Evolutionary conservation across 1,140 invertebrate genomes (phyloP), one percentile per base, ranked within the genome.

Genomic region (Panagrolaimus sp.): DNA sequence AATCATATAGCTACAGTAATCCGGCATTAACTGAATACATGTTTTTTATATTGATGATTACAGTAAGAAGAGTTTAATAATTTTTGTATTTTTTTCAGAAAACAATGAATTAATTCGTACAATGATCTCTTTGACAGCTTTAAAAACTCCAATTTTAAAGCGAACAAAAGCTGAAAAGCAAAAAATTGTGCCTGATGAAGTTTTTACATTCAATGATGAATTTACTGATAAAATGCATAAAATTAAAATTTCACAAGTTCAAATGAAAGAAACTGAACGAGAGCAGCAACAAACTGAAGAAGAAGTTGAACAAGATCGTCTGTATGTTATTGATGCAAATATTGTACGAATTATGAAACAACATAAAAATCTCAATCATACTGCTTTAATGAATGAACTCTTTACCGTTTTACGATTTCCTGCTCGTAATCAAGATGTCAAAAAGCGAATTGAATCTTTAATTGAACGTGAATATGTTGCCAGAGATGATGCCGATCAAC

Each of bases 341-440:
- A 94, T 98, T 83, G 96, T 99, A 12, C 89, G 96, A 75, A 97
- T 98, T 78, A 98, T 99, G 96, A 99, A 99, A 87, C 97, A 95
- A 89, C 87, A 95, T 28, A 98, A 98, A 86, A 91, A 91, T 5
- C 86, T 98, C 9, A 91, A 90, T 73, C 96, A 99, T 87, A 95
- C 94, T 87, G 87, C 95, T 73, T 89, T 99, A 65, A 94, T 98
- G 77, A 91, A 91, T 70, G 96, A 99, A 87, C 88, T 98, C 9
- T 96, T 93, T 84, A 92, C 95, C 86, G 95, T 98, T 84, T 88
- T 98, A 65, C 96, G 96, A 84, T 98, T 98, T 84, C 94, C 95
- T 70, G 94, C 96, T 62, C 98, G 96, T 91, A 92, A 93, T 77
- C 89, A 91, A 63, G 95, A 98, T 86, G 87, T 98, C 78, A 98